phyloP scores from a whole-genome alignment of 2,797 vertebrate genomes.

The Sebastes hopkinsi region DNA sequence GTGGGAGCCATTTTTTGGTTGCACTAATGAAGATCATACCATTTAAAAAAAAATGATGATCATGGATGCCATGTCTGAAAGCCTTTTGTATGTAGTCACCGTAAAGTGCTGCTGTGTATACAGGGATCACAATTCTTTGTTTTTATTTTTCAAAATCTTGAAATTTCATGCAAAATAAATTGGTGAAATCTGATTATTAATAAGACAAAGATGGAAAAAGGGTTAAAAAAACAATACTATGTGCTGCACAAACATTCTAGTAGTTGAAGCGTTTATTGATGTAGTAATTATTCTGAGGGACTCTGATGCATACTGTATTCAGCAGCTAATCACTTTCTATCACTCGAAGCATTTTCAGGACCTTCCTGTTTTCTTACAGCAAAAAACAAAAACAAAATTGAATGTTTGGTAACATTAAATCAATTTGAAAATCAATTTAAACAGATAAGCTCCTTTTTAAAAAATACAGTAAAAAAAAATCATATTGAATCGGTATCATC shows the following conservation, averaged over 20 bases:
- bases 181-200: not conserved
- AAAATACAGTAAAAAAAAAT: not conserved
- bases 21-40: slow-evolving; percentile 4
- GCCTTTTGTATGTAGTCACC: not conserved
- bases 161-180: not conserved
- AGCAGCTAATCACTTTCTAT: not conserved
- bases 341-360: not conserved
- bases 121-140: not conserved
- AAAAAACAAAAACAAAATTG: not conserved
- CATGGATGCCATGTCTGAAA: not conserved
- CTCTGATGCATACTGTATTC: not conserved
- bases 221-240: not conserved
- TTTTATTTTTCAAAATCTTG: not conserved
- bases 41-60: slow-evolving; percentile 6
- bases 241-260: not conserved
- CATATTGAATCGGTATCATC: too few species aligned
- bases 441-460: not conserved
- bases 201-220: not conserved
- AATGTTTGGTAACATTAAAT: not conserved
- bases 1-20: slow-evolving; percentile 20
- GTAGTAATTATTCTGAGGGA: not conserved
- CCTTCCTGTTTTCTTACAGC: not conserved
- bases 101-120: not conserved
- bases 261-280: not conserved
- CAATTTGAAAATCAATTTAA: not conserved